A percentile compares a stretch with the other conserved stretches of the same genome.
These are phyloP conservation scores for Rutilus rutilus DNA, from an alignment of 2,113 vertebrate species.

Conservation along the genomic window DNA sequence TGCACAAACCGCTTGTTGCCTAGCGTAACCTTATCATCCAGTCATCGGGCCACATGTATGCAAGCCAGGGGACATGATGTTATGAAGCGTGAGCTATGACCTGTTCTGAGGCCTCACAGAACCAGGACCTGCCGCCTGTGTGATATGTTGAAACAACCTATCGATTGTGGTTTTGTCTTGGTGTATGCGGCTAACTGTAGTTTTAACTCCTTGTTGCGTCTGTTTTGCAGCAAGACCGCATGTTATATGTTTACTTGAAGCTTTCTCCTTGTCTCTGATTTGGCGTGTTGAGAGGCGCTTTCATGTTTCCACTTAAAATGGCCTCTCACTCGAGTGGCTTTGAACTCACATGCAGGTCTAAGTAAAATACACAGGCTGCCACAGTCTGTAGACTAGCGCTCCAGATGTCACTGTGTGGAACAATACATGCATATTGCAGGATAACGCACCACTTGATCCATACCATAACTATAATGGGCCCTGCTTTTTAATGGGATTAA, in stretches of 20 bases:
- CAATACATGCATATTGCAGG: slow-evolving; percentile 35
- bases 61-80: not conserved
- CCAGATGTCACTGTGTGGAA: slow-evolving; percentile 59
- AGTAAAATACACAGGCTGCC: slow-evolving; percentile 43
- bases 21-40: slow-evolving; percentile 38
- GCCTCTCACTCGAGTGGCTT: slow-evolving; percentile 62
- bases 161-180: not conserved
- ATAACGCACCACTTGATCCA: slow-evolving; percentile 49
- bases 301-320: slow-evolving; percentile 69
- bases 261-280: slow-evolving; percentile 66
- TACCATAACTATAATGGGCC: slow-evolving; percentile 51
- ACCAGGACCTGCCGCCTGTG: not conserved
- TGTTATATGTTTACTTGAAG: slow-evolving; percentile 71
- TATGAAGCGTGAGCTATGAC: slow-evolving; percentile 16
- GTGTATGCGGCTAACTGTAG: not conserved
- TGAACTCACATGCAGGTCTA: slow-evolving; percentile 74
- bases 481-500: slow-evolving; percentile 61
- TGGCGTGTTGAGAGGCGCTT: slow-evolving; percentile 69
- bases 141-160: slow-evolving; percentile 1
- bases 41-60: slow-evolving; percentile 6
- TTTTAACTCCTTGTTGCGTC: slow-evolving; percentile 12
- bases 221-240: slow-evolving; percentile 31
- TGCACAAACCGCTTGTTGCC: slow-evolving; percentile 38
- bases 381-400: slow-evolving; percentile 49
- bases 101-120: not conserved